Percentiles rank a stretch among this genome's conserved stretches.
Conservation (phyloP, 1,140 invertebrate species). For the Chrysopa pallens region DNA sequence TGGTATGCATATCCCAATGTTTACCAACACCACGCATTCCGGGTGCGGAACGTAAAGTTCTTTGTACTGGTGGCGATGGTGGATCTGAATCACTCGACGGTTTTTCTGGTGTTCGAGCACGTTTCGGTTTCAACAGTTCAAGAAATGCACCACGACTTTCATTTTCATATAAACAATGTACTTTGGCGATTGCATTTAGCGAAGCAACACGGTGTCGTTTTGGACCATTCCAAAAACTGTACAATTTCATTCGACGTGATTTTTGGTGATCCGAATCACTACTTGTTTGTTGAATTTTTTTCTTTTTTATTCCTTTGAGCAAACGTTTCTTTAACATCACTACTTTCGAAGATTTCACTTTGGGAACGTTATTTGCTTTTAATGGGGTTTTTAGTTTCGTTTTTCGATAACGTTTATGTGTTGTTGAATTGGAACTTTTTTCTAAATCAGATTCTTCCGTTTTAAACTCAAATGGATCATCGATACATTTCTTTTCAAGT, state of each 20-base stretch:
- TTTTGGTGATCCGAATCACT: slow-evolving; percentile 18
- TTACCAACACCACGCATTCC: slow-evolving; percentile 58
- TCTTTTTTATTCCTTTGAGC: slow-evolving; percentile 14
- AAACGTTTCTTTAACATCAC: not conserved
- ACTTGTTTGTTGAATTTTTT: slow-evolving; percentile 13
- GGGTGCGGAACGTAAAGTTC: slow-evolving; percentile 49
- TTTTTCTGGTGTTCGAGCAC: slow-evolving; percentile 18
- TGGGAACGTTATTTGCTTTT: too few relatives aligned
- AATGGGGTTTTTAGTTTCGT: too few relatives aligned
- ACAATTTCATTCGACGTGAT: slow-evolving; percentile 25
- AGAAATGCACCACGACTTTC: slow-evolving; percentile 54
- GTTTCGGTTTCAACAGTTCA: slow-evolving; percentile 28
- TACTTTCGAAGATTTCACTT: too few relatives aligned
- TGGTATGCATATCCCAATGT: slow-evolving; percentile 60
- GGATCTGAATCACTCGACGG: slow-evolving; percentile 7
- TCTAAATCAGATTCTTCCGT: too few relatives aligned
- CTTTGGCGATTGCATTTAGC: slow-evolving; percentile 77
- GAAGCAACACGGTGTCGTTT: slow-evolving; percentile 72
- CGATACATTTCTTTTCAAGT: too few relatives aligned
- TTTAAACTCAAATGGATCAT: too few relatives aligned
- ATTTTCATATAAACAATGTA: slow-evolving; percentile 80
- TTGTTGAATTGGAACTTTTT: too few relatives aligned
- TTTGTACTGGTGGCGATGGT: slow-evolving; percentile 19
- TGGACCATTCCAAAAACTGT: slow-evolving; percentile 43
- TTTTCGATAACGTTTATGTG: too few relatives aligned